Base-by-base conservation (phyloP, 2,797 vertebrate genomes). In the Tenualosa ilisha region DNA sequence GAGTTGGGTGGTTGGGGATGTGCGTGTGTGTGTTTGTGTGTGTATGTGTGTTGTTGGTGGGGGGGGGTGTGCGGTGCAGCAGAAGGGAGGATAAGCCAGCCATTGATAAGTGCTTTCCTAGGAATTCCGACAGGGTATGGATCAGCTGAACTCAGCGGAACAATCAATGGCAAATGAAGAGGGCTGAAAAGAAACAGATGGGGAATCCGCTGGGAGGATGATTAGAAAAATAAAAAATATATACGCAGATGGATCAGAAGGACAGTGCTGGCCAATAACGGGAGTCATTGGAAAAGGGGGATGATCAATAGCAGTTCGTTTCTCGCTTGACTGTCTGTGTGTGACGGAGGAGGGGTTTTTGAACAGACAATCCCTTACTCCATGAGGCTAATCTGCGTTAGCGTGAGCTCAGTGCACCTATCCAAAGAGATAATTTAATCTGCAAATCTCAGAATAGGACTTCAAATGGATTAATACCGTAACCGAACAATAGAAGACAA, bases 251-350 rank as follows among this genome's bases (percentile, higher is more conserved):
- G 85, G 88, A 86, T 54, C 81, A 59, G 84, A 86, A 87, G 86
- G 83, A 87, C 79, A 85, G 81, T n/a, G 11, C 24, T 3, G 72
- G 50, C 68, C 82, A 86, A 85, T 88, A 88, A 84, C 89, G 88
- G 84, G 88, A 89, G 87, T 87, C 87, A 88, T 85, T 86, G 89
- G 86, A 86, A 87, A 79, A 50, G 68, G 61, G 72, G 79, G 81
- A 51, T 86, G 85, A 91, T 90, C 88, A 89, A 91, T 91, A 90
- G 86, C 15, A 65, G 87, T 85, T 88, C 72, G 87, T 90, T 90
- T 89, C 89, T 86, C 84, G 86, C 88, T 79, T 89, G 88, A 56
- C 88, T 88, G 87, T 88, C 61, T 54, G 59, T 83, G 56, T 75
- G 83, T 88, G 82, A 83, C 63, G 63, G 84, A 79, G 86, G 83